Base-by-base conservation (phyloP, 2,888 invertebrate species). In the Apeira syringaria region DNA sequence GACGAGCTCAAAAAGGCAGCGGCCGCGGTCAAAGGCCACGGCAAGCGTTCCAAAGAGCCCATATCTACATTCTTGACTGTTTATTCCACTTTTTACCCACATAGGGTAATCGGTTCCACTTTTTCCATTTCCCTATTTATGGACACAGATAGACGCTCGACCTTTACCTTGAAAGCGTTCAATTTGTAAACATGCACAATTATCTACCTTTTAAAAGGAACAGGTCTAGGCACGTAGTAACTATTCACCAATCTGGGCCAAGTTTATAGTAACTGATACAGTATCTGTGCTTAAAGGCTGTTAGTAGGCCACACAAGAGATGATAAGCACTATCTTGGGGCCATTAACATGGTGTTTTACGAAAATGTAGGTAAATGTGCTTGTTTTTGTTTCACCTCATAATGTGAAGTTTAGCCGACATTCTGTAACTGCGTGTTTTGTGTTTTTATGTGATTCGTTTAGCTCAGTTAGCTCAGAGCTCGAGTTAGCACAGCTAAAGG, bases 231-330 rank as follows among this genome's bases (percentile, higher is more conserved):
- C 2, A 20, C 4, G 7, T 20, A 20, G 5, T 7, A 20, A 20
- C 20, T 20, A 20, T 2, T 20, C 5, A 7, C 7, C 1, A 20
- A 5, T 20, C 20, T 20, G 20, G 20, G 20, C 20, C 20, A 20
- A 20, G 2, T 7, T 20, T 2, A 20, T 20, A 20, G 20, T 1
- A 5, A 20, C 20, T 20, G 1, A 2, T 20, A 7, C 2, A 7
- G 1, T 20, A 20, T 6, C 20, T 20, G 20, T 20, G 20, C 6
- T 18, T 5, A 7, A 3, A 18, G 50, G 50, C 61, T 66, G 50
- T 68, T 59, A 65, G 52, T 39, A 40, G 69, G 62, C 66, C 65
- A 51, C 71, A 65, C 65, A 51, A 36, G 50, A 7, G 20, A 50
- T 11, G 68, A 68, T 64, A 64, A 44, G 36, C 11, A 20, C 30